phyloP scores from a whole-genome alignment of 2,797 vertebrate species.

The Rhynchonycteris naso region DNA sequence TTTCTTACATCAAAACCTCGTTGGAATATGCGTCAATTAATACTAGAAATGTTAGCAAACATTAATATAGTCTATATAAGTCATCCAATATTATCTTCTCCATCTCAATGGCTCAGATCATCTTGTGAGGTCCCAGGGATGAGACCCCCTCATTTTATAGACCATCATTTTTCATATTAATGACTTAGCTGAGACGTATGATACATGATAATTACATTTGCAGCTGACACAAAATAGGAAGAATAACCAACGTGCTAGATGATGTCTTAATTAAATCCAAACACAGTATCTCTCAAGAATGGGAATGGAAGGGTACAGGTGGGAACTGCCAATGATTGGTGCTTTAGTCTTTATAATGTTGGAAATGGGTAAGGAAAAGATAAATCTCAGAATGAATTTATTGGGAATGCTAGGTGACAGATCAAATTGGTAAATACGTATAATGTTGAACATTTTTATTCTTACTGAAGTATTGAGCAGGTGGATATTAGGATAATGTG shows the following conservation, averaged over 20 bases:
- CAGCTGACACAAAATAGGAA: conserved; percentile 17
- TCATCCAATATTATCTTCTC: too few species aligned
- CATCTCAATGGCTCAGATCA: not conserved
- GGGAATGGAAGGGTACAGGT: not conserved
- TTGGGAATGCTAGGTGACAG: not conserved
- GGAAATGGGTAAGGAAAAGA: not conserved
- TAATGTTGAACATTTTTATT: not conserved
- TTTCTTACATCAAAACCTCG: not conserved
- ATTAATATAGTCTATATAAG: not conserved
- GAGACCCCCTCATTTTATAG: not conserved
- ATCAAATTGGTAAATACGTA: not conserved
- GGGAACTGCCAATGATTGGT: not conserved
- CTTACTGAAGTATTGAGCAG: not conserved
- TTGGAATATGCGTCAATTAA: not conserved
- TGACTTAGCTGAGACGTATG: not conserved
- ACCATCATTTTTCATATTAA: conserved; percentile 11
- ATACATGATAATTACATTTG: conserved; percentile 26
- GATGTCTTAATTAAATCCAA: conserved; percentile 59
- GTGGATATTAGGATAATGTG: not conserved
- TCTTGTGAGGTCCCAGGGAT: not conserved
- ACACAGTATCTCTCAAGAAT: not conserved
- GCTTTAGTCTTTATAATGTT: not conserved
- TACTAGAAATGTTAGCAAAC: not conserved
- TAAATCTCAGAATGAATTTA: not conserved
- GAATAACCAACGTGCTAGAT: not conserved